A percentile compares a stretch with the other conserved stretches of the same genome.
Evolutionary conservation across 1,140 invertebrate genomes (phyloP).

Genomic region (Idris sp.): DNA sequence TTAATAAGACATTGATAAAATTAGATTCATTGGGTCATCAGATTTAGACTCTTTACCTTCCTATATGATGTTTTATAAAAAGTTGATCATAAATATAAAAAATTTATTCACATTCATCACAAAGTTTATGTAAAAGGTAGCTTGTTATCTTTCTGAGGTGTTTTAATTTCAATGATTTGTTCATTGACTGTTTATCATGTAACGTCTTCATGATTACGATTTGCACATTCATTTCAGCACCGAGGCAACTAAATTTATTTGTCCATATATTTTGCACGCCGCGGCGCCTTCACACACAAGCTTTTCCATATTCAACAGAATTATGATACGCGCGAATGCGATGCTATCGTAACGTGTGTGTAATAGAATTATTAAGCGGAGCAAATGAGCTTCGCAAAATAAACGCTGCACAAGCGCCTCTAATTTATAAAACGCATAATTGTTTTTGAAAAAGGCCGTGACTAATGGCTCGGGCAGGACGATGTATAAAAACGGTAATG

Average conservation of each 20-base stretch:
- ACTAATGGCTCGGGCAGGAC: slow-evolving; percentile 5
- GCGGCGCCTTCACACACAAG: too few relatives aligned
- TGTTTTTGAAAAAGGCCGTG: slow-evolving; percentile 34
- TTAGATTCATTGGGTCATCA: too few relatives aligned
- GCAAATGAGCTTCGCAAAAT: slow-evolving; percentile 28
- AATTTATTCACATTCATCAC: too few relatives aligned
- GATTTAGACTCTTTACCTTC: too few relatives aligned
- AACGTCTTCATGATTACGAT: slow-evolving; percentile 35
- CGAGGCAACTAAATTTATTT: slow-evolving; percentile 21
- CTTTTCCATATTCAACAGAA: too few relatives aligned
- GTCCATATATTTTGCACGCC: slow-evolving; percentile 36
- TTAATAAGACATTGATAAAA: too few relatives aligned
- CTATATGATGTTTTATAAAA: too few relatives aligned
- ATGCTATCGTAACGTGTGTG: slow-evolving; percentile 36
- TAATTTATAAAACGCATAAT: slow-evolving; percentile 35
- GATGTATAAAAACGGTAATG: slow-evolving; percentile 26
- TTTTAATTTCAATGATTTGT: slow-evolving; percentile 53
- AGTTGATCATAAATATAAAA: too few relatives aligned
- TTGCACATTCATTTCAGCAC: slow-evolving; percentile 21
- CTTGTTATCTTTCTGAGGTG: slow-evolving; percentile 41
- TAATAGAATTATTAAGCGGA: slow-evolving; percentile 42
- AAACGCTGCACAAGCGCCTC: slow-evolving; percentile 13
- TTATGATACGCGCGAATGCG: slow-evolving; percentile 9
- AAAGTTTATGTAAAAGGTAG: slow-evolving; percentile 54
- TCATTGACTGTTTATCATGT: slow-evolving; percentile 55